These are phyloP conservation scores for Plusia festucae DNA, from an alignment of 2,888 invertebrate genomes.

Conservation along the genomic window DNA sequence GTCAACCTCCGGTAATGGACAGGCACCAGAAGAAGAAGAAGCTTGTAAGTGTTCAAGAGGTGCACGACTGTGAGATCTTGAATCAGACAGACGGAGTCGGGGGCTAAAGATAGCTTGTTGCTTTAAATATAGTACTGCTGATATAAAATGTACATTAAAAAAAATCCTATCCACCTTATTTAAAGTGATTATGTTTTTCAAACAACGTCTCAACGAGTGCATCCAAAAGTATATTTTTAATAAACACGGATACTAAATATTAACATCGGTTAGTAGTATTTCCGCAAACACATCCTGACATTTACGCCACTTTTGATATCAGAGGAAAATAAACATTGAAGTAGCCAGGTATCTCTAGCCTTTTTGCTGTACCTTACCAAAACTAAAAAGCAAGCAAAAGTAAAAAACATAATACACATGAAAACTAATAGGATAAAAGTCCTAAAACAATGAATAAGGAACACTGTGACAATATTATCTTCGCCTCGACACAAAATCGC, in stretches of 20 bases:
- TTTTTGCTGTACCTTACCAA: neutral
- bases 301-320: no score
- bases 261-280: no score
- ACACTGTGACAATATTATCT: conserved; percentile 18
- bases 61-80: neutral
- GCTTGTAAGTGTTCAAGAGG: neutral
- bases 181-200: no score
- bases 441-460: conserved; percentile 23
- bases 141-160: neutral
- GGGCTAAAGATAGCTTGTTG: neutral
- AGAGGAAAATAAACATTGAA: no score
- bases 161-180: no score
- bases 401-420: neutral
- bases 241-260: no score
- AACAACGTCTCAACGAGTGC: no score
- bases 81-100: neutral
- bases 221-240: no score
- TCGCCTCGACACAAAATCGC: conserved; percentile 30
- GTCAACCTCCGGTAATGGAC: no score
- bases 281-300: no score
- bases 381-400: neutral
- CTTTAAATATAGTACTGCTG: neutral
- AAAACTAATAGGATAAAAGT: neutral
- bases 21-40: no score
- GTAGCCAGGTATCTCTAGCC: neutral